phyloP scores from a whole-genome alignment of 2,113 vertebrate species.

The Indri indri region DNA sequence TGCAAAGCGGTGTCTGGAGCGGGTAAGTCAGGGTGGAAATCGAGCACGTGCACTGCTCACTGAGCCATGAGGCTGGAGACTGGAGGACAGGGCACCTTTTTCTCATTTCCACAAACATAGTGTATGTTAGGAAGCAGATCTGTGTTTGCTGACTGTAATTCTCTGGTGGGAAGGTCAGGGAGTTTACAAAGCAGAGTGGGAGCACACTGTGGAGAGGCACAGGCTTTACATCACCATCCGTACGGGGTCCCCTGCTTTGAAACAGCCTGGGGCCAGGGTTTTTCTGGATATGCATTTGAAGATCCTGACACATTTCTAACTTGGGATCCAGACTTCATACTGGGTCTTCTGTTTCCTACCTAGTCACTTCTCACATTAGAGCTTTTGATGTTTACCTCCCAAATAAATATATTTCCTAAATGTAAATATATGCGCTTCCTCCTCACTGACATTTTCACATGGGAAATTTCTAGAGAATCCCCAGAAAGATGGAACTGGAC shows the following conservation, averaged over 20 bases:
- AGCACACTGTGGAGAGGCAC: background rate
- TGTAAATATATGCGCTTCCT: background rate
- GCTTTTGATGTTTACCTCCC: background rate
- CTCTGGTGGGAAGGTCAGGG: background rate
- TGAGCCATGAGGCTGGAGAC: background rate
- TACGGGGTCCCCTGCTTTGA: background rate
- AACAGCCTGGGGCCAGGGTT: background rate
- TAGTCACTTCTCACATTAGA: background rate
- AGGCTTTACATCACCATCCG: background rate
- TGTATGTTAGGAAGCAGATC: background rate
- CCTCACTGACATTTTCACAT: background rate
- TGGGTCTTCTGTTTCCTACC: background rate
- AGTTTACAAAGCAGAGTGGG: background rate
- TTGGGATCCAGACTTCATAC: background rate
- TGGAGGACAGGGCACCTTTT: background rate
- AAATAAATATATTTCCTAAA: slow-evolving; percentile 4
- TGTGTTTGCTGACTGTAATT: background rate
- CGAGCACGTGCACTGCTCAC: background rate
- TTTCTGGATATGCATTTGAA: background rate
- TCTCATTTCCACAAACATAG: background rate
- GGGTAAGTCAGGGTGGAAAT: background rate
- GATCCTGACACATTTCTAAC: background rate
- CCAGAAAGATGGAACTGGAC: background rate
- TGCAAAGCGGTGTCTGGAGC: background rate
- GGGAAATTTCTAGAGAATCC: background rate